Evolutionary conservation across 2,113 vertebrate species (phyloP), one percentile per base, ranked within the genome.

Genomic region (Electrona antarctica): DNA sequence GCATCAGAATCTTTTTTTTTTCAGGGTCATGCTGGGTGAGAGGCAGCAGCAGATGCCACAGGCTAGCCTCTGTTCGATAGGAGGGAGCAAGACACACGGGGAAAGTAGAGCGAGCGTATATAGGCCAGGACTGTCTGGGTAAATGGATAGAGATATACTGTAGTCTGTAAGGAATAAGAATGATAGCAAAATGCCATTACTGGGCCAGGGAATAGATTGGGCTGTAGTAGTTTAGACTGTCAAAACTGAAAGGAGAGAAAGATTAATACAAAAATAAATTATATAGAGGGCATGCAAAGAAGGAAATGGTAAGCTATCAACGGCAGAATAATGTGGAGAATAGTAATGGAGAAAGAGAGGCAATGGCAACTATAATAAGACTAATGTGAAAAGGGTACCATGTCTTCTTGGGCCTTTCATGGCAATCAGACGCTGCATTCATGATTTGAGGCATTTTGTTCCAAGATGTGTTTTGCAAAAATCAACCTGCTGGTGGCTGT

Each of bases 21-120:
- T 45, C 11, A 60, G 64, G 79, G 72, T 85, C 73, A 81, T 58
- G 62, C 51, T 69, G 80, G 71, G 71, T 73, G 69, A 80, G 67
- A 75, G 64, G 75, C 73, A 77, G 45, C 66, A 61, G 50, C 47
- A 15, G 68, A n/a, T 14, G 5, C 65, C 14, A 52, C 11, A 7
- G 50, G 55, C 13, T 45, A 67, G 29, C 60, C 13, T 45, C 67
- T 15, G 57, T 71, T 33, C 63, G 49, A 50, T n/a, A 63, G 57
- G 7, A 75, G 48, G 21, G 64, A 74, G 57, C 47, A 57, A 67
- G 60, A 47, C 50, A 73, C 28, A 6, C 29, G 29, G 63, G 52
- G 29, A 72, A 81, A 79, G 58, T 74, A 51, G 56, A 41, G 58
- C n/a, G 21, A 45, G 33, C 2, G 60, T 55, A 11, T 21, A 1